These are phyloP conservation scores for Ligdia adustata DNA, from an alignment of 2,888 invertebrate genomes.

Conservation along the genomic window DNA sequence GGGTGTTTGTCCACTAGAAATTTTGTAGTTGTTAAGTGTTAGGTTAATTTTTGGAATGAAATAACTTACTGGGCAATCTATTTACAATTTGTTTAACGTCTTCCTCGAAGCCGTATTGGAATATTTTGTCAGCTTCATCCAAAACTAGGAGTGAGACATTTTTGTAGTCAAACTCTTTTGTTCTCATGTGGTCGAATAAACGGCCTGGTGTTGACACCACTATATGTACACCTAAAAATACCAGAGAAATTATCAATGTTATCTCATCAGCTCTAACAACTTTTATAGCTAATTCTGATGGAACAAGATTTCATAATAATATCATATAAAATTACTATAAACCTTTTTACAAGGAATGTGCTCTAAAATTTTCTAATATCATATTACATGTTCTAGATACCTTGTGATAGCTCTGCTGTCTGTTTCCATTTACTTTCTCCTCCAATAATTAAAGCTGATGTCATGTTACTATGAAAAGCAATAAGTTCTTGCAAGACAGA, in stretches of 20 bases:
- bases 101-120: constrained; percentile 98
- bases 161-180: constrained; percentile 94
- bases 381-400: no score
- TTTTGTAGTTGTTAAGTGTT: no score
- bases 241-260: no score
- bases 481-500: constrained; percentile 95
- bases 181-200: constrained; percentile 96
- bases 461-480: constrained; percentile 89
- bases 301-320: no score
- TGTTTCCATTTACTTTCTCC: constrained; percentile 95
- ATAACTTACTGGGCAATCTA: constrained; percentile 93
- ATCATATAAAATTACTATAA: no score
- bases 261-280: no score
- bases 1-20: no score
- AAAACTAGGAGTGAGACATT: constrained; percentile 95
- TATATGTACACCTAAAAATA: constrained; percentile 90
- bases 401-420: constrained; percentile 91
- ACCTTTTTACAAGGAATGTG: no score
- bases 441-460: constrained; percentile 96
- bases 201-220: constrained; percentile 98
- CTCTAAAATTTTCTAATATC: no score
- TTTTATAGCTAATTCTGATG: no score
- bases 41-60: no score
- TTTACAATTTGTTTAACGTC: constrained; percentile 96
- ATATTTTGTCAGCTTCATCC: constrained; percentile 98